phyloP scores from a whole-genome alignment of 2,888 invertebrate species.

The Agapetus fuscipes region DNA sequence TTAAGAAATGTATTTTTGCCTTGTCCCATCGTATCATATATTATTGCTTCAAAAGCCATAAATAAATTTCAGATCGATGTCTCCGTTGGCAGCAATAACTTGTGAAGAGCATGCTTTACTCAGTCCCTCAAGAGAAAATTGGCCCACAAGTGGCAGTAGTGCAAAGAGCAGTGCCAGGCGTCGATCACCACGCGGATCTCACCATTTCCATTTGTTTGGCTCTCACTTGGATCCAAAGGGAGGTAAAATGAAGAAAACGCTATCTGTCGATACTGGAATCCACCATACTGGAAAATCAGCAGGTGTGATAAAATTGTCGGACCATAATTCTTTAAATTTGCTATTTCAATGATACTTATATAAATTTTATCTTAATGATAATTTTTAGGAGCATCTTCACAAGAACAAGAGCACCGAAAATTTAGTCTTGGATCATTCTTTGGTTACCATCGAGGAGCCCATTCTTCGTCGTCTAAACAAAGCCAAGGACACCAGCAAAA shows the following conservation, averaged over 20 bases:
- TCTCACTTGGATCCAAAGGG: slow-evolving; percentile 38
- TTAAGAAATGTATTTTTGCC: no score
- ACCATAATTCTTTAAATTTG: background rate
- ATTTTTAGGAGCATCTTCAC: no score
- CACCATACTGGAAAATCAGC: slow-evolving; percentile 39
- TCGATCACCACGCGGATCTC: slow-evolving; percentile 31
- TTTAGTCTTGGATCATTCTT: slow-evolving; percentile 43
- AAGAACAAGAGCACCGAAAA: slow-evolving; percentile 33
- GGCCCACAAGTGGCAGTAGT: slow-evolving; percentile 16
- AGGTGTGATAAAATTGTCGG: no score
- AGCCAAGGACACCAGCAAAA: background rate
- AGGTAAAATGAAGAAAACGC: slow-evolving; percentile 41
- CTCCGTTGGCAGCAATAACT: slow-evolving; percentile 34
- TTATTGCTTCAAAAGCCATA: no score
- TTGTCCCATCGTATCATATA: no score
- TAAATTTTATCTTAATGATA: no score
- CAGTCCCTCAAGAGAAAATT: slow-evolving; percentile 28
- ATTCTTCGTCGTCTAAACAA: slow-evolving; percentile 17
- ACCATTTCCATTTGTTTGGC: slow-evolving; percentile 41
- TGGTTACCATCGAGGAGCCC: slow-evolving; percentile 31
- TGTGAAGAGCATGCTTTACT: slow-evolving; percentile 38
- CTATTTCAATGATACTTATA: background rate
- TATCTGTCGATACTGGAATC: slow-evolving; percentile 44
- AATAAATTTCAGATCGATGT: slow-evolving; percentile 37
- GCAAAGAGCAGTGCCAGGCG: slow-evolving; percentile 28